Percentiles rank a stretch among this genome's conserved stretches.
Conservation (phyloP, 2,113 vertebrate genomes). For the Noctilio leporinus region DNA sequence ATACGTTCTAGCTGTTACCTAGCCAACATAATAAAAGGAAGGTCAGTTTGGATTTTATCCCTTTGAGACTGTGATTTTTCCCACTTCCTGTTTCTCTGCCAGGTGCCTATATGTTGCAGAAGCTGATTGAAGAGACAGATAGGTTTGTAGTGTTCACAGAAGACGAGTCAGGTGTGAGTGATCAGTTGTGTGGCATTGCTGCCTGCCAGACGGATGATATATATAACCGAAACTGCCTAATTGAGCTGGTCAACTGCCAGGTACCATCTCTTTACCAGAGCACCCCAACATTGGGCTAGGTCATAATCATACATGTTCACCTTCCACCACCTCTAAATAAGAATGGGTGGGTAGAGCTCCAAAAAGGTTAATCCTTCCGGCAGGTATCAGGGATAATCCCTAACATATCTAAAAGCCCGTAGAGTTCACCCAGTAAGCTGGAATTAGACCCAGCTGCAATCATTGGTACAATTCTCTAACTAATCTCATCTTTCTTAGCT, state of each 20-base stretch:
- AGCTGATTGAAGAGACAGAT: constrained; percentile 97
- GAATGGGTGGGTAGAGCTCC: background rate
- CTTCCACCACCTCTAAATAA: background rate
- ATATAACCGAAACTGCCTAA: constrained; percentile 97
- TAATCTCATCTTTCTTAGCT: background rate
- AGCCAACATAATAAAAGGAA: background rate
- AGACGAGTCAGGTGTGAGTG: constrained; percentile 94
- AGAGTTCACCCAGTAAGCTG: background rate
- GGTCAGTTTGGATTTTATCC: background rate
- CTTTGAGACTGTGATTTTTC: constrained; percentile 7
- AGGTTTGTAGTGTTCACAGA: constrained; percentile 98
- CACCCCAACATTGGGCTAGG: background rate
- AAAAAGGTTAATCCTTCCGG: background rate
- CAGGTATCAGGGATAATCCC: background rate
- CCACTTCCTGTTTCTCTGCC: constrained; percentile 6
- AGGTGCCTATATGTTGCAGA: constrained; percentile 98
- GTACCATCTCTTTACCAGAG: constrained; percentile 73
- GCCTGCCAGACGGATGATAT: constrained; percentile 95
- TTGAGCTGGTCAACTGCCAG: constrained; percentile 98
- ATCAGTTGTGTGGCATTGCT: constrained; percentile 94
- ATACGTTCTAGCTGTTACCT: background rate
- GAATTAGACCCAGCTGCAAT: constrained; percentile 1
- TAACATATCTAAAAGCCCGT: background rate
- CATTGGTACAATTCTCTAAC: background rate
- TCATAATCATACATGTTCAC: background rate